Evolutionary conservation across 2,888 invertebrate species (phyloP), one percentile per base, ranked within the genome.

Genomic region (Chalcosyrphus nemorum): DNA sequence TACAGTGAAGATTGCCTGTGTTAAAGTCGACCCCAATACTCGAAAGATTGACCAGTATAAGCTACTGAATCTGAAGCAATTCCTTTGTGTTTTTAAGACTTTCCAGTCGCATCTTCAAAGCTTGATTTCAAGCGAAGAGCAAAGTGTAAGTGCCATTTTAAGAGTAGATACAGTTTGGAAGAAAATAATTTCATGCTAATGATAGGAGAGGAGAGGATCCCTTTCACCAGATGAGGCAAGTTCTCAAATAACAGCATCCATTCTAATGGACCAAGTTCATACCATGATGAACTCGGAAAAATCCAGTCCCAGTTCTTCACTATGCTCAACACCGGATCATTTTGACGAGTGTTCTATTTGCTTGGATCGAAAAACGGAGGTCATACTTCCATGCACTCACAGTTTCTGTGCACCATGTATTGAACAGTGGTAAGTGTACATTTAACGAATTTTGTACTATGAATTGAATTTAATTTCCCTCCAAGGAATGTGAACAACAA

Each of bases 371-470:
- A 93, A 93, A 88, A 94, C 94, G 0, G 94, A 95, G 89, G 93
- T 95, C 27, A 93, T 94, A 82, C 90, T 95, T 81, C 94, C 95
- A 1, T 95, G 95, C 89, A 92, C 94, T 1, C 95, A 95, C 89
- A 93, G 93, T 87, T 95, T 94, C 90, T 95, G 95, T 89, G 92
- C 93, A 78, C 93, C 93, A 61, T 95, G 95, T 89, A 95, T 95
- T 86, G 94, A 95, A 88, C 94, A 94, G 90, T 95, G 95, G 95
- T 94, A 90, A 89, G 71, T 41, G 3, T 21, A 45, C 2, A 2
- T 63, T 63, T 13, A 0, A 17, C 2, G 24, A 24, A 6, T 17
- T 6, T 17, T 17, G 1, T n/a, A 13, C 11, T 11, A 15, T 47
- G 35, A 57, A 4, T 6, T 41, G 19, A 19, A 59, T 19, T 50